These are phyloP conservation scores for Nesometra sesokonis DNA, from an alignment of 35 echinoderm and acorn worm species.

Conservation along the genomic window DNA sequence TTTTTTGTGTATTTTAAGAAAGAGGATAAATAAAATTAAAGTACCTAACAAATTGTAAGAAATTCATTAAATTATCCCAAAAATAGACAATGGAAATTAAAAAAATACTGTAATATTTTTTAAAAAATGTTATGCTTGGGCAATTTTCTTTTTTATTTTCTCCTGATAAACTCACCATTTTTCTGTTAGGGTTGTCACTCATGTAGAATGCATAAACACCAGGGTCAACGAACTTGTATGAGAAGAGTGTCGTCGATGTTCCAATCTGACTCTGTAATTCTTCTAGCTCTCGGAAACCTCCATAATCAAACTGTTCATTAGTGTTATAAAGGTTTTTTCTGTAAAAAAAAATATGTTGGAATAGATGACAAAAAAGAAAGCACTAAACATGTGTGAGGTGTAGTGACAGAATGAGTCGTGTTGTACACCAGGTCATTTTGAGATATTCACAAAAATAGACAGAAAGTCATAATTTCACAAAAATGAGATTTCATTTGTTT, in stretches of 20 bases:
- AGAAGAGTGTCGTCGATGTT: conserved; percentile 75
- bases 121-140: no score
- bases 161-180: conserved; percentile 85
- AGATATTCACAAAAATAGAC: no score
- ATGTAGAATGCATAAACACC: conserved; percentile 93
- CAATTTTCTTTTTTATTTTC: no score
- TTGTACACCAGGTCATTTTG: no score
- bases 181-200: conserved; percentile 67
- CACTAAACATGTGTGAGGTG: not conserved
- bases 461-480: no score
- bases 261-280: conserved; percentile 74
- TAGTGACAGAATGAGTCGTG: no score
- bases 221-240: conserved; percentile 75
- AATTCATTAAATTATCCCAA: no score
- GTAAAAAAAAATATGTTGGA: not conserved
- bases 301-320: conserved; percentile 95
- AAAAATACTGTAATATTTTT: no score
- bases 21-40: no score
- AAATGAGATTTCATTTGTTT: not conserved
- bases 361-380: not conserved
- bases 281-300: conserved; percentile 86
- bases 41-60: no score
- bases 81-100: no score
- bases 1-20: no score
- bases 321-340: conserved; percentile 90